phyloP scores from a whole-genome alignment of 2,113 vertebrate genomes.

The Tenebrosternarchus preto region DNA sequence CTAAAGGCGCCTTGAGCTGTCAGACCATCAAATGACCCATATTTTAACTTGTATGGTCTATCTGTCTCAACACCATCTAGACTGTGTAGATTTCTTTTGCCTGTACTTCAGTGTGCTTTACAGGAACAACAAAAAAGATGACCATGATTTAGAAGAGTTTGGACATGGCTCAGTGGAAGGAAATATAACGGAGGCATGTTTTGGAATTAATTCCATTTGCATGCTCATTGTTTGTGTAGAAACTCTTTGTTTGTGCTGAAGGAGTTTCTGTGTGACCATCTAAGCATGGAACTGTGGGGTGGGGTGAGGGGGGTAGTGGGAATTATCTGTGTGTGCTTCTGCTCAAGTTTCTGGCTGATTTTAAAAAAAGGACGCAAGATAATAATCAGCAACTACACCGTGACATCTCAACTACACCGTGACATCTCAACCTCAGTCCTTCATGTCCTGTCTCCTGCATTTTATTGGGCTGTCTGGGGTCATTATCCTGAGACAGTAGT shows the following conservation, averaged over 20 bases:
- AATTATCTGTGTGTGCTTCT: conserved; percentile 1
- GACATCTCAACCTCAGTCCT: conserved; percentile 14
- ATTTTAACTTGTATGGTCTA: background rate
- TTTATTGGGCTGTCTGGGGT: conserved; percentile 48
- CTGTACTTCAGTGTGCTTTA: background rate
- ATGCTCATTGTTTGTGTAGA: background rate
- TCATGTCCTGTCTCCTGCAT: conserved; percentile 7
- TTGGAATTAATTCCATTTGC: background rate
- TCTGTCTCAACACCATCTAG: background rate
- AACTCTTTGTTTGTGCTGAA: no score
- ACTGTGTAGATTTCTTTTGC: background rate
- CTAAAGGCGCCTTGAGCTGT: conserved; percentile 26
- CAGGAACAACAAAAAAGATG: background rate
- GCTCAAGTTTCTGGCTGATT: conserved; percentile 29
- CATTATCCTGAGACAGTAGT: conserved; percentile 47
- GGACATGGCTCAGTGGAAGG: background rate
- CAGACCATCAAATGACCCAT: conserved; percentile 22
- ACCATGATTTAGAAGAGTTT: background rate
- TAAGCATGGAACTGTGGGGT: no score
- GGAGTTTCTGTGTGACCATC: conserved; percentile 9
- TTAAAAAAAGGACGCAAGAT: conserved; percentile 23
- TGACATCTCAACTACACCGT: conserved; percentile 14
- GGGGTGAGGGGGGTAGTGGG: background rate
- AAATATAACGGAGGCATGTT: background rate
- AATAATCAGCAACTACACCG: conserved; percentile 14